A percentile compares a stretch with the other conserved stretches of the same genome.
Conservation (phyloP, 2,113 vertebrate species). For the Sebastes fasciatus region DNA sequence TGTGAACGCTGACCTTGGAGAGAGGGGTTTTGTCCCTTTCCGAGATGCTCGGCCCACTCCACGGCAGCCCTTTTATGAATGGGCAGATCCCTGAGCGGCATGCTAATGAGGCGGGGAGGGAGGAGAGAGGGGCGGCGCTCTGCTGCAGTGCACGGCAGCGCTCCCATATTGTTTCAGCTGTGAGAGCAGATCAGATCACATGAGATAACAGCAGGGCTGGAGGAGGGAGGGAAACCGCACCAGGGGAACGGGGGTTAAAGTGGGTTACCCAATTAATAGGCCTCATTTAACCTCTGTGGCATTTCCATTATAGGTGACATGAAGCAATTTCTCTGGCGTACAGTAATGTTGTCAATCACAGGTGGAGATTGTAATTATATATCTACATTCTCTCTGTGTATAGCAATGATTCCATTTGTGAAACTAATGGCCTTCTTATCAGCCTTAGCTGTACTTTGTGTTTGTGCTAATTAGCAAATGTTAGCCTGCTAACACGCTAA, state of each 20-base stretch:
- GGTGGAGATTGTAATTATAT: constrained; percentile 13
- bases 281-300: constrained; percentile 54
- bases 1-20: constrained; percentile 72
- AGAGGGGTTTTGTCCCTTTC: constrained; percentile 53
- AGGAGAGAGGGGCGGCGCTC: constrained; percentile 16
- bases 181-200: constrained; percentile 27
- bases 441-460: not conserved
- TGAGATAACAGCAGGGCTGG: constrained; percentile 1
- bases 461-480: not conserved
- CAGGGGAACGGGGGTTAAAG: constrained; percentile 33
- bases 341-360: constrained; percentile 38
- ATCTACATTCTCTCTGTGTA: not conserved
- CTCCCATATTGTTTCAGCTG: constrained; percentile 59
- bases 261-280: constrained; percentile 37
- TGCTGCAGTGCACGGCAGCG: constrained; percentile 55
- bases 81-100: constrained; percentile 65
- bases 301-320: constrained; percentile 47
- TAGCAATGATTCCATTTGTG: not conserved
- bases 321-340: constrained; percentile 25
- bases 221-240: not conserved
- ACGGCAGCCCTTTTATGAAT: constrained; percentile 75
- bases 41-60: constrained; percentile 53
- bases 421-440: not conserved
- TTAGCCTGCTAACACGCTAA: not conserved
- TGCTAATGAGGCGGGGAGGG: constrained; percentile 58